Percentiles rank a stretch among this genome's conserved stretches.
Conservation (phyloP, 2,113 vertebrate genomes). For the Hippocampus abdominalis region DNA sequence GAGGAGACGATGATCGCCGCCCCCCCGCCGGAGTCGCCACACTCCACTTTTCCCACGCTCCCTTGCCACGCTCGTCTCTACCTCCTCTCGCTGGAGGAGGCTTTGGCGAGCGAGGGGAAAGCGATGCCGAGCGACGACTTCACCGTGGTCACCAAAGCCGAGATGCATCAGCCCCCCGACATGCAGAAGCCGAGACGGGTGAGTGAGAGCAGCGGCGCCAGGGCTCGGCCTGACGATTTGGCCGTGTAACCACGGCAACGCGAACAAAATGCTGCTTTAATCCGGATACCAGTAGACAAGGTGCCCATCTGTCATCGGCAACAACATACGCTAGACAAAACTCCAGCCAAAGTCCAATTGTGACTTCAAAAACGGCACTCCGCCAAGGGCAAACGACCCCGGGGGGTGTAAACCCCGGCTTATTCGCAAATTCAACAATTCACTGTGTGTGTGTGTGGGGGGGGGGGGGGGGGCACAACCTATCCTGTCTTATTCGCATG, state of each 20-base stretch:
- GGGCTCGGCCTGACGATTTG: slow-evolving; percentile 83
- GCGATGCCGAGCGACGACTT: slow-evolving; percentile 25
- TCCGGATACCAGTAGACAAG: slow-evolving; percentile 18
- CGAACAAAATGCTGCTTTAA: slow-evolving; percentile 11
- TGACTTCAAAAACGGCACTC: background rate
- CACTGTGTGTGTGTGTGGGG: background rate
- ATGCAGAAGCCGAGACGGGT: slow-evolving; percentile 74
- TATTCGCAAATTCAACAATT: background rate
- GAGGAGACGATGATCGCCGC: slow-evolving; percentile 41
- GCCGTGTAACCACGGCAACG: slow-evolving; percentile 74
- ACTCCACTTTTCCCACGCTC: slow-evolving; percentile 49
- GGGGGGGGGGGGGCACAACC: background rate
- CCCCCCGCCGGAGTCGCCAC: slow-evolving; percentile 41
- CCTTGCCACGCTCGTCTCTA: slow-evolving; percentile 52
- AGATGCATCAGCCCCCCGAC: slow-evolving; percentile 81
- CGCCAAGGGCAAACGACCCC: background rate
- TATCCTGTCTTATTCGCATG: background rate
- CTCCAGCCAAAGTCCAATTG: slow-evolving; percentile 4
- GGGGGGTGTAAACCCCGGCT: background rate
- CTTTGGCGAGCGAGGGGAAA: slow-evolving; percentile 40
- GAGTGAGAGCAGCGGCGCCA: slow-evolving; percentile 74
- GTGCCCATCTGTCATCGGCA: background rate
- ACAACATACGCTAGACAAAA: background rate
- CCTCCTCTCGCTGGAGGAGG: slow-evolving; percentile 36
- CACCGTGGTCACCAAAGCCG: slow-evolving; percentile 68